These are phyloP conservation scores for Dufourea novaeangliae DNA, from an alignment of 1,140 invertebrate species.

Conservation along the genomic window DNA sequence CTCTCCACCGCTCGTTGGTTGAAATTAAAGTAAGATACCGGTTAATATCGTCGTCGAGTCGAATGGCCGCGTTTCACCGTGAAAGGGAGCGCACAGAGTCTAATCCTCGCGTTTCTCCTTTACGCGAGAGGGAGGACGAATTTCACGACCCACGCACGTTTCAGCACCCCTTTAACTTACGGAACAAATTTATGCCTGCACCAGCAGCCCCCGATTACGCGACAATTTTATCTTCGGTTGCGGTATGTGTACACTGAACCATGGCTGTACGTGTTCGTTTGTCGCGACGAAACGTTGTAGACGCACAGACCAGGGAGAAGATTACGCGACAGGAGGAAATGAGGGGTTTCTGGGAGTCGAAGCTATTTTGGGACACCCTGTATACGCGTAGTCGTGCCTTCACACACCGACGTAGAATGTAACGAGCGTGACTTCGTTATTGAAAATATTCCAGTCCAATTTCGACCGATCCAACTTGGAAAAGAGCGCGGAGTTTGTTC, in stretches of 20 bases:
- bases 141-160: background rate
- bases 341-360: too few species aligned
- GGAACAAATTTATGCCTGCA: conserved; percentile 4
- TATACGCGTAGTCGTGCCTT: background rate
- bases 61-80: background rate
- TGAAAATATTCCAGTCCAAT: conserved; percentile 23
- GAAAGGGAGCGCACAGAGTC: too few species aligned
- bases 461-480: background rate
- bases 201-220: background rate
- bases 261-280: conserved; percentile 14
- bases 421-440: conserved; percentile 32
- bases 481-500: background rate
- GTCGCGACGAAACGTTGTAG: background rate
- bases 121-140: too few species aligned
- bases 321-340: background rate
- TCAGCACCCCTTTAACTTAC: background rate
- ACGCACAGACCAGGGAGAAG: background rate
- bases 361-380: too few species aligned
- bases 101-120: too few species aligned
- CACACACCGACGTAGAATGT: background rate
- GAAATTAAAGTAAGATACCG: conserved; percentile 36
- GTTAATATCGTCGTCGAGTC: background rate
- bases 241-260: conserved; percentile 9
- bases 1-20: conserved; percentile 18
- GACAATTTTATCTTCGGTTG: conserved; percentile 31